These are phyloP conservation scores for Cheilosia pagana DNA, from an alignment of 2,888 invertebrate species.

Conservation along the genomic window DNA sequence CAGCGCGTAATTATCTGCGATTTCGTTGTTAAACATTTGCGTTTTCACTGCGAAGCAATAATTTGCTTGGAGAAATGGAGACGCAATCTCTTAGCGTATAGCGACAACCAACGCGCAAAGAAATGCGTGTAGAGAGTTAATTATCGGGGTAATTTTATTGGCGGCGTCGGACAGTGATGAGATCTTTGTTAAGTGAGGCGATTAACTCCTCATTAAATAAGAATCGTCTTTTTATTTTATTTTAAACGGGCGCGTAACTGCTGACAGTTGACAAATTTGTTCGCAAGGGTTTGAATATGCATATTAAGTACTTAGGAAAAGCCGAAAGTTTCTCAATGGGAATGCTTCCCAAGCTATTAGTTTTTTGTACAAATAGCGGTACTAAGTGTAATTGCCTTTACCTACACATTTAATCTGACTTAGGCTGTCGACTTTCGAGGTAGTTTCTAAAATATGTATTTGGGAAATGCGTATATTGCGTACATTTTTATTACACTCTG, in stretches of 20 bases:
- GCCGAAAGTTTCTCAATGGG: too few species aligned
- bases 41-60: constrained; percentile 43
- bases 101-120: neutral
- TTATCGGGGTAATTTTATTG: constrained; percentile 25
- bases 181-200: constrained; percentile 20
- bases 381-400: too few species aligned
- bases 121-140: constrained; percentile 43
- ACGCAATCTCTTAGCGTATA: neutral
- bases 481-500: too few species aligned
- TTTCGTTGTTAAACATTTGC: constrained; percentile 49
- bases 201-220: constrained; percentile 55
- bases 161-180: constrained; percentile 15
- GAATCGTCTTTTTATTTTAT: constrained; percentile 2
- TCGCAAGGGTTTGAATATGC: neutral
- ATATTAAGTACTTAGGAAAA: too few species aligned
- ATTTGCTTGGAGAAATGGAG: constrained; percentile 41
- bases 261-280: neutral
- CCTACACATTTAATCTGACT: too few species aligned
- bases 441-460: too few species aligned
- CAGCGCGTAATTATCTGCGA: constrained; percentile 57
- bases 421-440: too few species aligned
- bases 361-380: too few species aligned
- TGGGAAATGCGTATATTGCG: too few species aligned
- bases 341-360: too few species aligned
- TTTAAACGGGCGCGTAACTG: neutral